Conservation (phyloP, 1,140 invertebrate genomes). For the Dendrolimus kikuchii region DNA sequence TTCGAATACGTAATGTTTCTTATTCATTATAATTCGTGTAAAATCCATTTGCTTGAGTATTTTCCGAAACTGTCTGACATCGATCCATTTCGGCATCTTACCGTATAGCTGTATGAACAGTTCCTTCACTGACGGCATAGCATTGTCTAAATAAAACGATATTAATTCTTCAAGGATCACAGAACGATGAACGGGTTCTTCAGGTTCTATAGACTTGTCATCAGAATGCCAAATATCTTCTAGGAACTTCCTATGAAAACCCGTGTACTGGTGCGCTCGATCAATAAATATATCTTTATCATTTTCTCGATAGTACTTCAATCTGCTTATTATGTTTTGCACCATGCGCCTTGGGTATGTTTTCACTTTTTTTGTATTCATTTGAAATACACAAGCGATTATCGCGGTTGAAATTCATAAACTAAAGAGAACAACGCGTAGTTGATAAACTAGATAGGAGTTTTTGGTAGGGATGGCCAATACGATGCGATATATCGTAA, state of each 20-base stretch:
- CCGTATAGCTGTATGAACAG: conserved; percentile 16
- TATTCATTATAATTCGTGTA: conserved; percentile 18
- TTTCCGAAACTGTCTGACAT: conserved; percentile 25
- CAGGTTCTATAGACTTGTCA: neutral
- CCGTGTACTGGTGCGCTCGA: neutral
- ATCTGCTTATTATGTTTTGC: neutral
- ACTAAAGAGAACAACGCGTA: too few relatives aligned
- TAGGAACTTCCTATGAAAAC: conserved; percentile 9
- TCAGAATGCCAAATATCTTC: conserved; percentile 2
- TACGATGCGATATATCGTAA: too few relatives aligned
- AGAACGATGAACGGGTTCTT: conserved; percentile 1
- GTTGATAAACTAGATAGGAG: too few relatives aligned
- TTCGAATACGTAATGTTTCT: conserved; percentile 21
- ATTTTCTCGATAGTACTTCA: too few relatives aligned
- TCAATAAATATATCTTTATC: too few relatives aligned
- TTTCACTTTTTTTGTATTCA: too few relatives aligned
- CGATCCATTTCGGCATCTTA: conserved; percentile 18
- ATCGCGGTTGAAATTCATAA: too few relatives aligned
- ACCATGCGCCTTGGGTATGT: neutral
- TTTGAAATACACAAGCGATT: too few relatives aligned
- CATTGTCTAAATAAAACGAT: conserved; percentile 13
- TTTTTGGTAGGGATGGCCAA: too few relatives aligned
- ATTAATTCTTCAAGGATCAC: conserved; percentile 13
- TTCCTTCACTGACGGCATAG: conserved; percentile 19
- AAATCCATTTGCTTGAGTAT: conserved; percentile 27